Percentiles rank a stretch among this genome's conserved stretches.
These are phyloP conservation scores for Coptodon bakossiorum DNA, from an alignment of 2,113 vertebrate genomes.

Conservation along the genomic window DNA sequence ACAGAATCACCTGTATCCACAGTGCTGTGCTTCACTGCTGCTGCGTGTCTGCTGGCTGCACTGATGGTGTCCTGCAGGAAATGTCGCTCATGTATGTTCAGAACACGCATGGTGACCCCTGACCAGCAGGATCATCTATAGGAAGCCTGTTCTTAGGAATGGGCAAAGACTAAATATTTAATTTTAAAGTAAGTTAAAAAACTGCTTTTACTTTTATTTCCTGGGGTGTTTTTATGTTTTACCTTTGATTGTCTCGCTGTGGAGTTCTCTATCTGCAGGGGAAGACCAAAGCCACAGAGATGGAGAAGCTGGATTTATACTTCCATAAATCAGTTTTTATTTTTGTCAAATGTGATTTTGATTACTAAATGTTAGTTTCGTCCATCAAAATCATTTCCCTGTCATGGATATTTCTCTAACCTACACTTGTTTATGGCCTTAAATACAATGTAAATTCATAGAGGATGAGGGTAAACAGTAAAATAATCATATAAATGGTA, in stretches of 20 bases:
- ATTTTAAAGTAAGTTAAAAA: background rate
- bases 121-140: background rate
- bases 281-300: background rate
- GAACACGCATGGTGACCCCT: conserved; percentile 23
- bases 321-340: background rate
- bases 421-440: background rate
- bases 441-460: background rate
- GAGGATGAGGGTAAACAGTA: background rate
- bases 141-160: background rate
- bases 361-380: fast-evolving
- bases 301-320: background rate
- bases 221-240: background rate
- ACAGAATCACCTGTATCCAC: background rate
- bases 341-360: fast-evolving
- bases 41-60: conserved; percentile 14
- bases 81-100: background rate
- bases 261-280: background rate
- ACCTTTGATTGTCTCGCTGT: fast-evolving
- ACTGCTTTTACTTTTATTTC: background rate
- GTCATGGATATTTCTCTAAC: background rate
- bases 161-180: fast-evolving
- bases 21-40: conserved; percentile 9
- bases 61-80: conserved; percentile 20
- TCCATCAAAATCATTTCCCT: background rate
- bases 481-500: background rate